Evolutionary conservation across 2,888 invertebrate species (phyloP).

Genomic region (Podabrus alpinus): DNA sequence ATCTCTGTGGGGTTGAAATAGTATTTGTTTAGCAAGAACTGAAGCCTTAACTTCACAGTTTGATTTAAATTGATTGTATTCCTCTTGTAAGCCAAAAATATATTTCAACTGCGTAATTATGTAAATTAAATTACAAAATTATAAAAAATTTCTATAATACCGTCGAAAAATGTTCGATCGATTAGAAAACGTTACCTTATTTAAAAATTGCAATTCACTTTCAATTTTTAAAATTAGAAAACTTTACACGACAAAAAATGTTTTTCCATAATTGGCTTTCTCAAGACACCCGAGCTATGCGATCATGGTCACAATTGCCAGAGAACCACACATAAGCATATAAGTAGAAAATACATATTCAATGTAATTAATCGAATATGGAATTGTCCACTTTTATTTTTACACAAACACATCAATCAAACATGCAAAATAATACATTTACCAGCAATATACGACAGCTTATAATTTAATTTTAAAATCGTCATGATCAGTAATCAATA

Average conservation of each 20-base stretch:
- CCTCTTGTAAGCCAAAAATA: not conserved
- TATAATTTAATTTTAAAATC: not conserved
- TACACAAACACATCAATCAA: not conserved
- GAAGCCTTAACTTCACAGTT: too few relatives aligned
- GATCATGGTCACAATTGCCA: not conserved
- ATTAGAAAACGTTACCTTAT: not conserved
- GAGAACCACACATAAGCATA: not conserved
- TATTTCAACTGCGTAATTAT: not conserved
- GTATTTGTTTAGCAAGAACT: too few relatives aligned
- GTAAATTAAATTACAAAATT: not conserved
- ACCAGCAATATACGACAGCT: not conserved
- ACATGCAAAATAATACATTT: not conserved
- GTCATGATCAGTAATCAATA: not conserved
- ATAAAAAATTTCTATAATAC: not conserved
- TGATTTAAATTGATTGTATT: too few relatives aligned
- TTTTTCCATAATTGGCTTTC: not conserved
- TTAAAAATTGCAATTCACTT: not conserved
- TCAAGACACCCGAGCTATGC: not conserved
- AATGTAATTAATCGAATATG: constrained; percentile 1
- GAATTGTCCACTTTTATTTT: constrained; percentile 1
- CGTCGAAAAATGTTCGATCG: not conserved
- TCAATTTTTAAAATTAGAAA: constrained; percentile 1
- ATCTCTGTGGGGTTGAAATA: too few relatives aligned
- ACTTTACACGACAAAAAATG: not conserved
- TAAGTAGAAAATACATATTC: not conserved